Evolutionary conservation across 2,888 invertebrate genomes (phyloP).

Genomic region (Xestia xanthographa): DNA sequence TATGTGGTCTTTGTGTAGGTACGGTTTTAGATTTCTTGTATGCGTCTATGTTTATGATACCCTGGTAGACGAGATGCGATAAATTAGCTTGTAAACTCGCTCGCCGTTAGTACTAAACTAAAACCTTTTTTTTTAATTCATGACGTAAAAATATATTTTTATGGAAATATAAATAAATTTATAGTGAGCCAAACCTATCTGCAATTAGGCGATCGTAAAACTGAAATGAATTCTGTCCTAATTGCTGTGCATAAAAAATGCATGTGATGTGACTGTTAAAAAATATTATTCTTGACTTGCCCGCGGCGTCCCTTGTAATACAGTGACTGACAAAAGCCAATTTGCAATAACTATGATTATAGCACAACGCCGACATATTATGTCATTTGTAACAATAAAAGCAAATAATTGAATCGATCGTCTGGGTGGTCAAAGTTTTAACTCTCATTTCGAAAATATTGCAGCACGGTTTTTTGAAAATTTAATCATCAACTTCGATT

Average conservation of each 20-base stretch:
- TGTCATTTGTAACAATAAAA: conserved; percentile 26
- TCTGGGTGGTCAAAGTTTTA: background rate
- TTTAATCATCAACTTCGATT: background rate
- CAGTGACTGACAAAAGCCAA: conserved; percentile 20
- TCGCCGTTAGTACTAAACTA: conserved; percentile 24
- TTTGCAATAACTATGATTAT: conserved; percentile 20
- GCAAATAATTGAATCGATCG: conserved; percentile 8
- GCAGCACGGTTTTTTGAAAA: background rate
- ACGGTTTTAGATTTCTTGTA: conserved; percentile 28
- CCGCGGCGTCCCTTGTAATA: conserved; percentile 13
- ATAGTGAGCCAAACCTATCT: conserved; percentile 12
- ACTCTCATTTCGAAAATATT: conserved; percentile 3
- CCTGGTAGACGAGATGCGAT: conserved; percentile 13
- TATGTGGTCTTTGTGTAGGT: conserved; percentile 27
- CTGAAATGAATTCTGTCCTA: conserved; percentile 37
- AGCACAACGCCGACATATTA: background rate
- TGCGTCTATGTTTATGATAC: conserved; percentile 23
- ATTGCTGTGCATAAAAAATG: conserved; percentile 46
- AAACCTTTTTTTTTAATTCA: background rate
- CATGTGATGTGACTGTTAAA: conserved; percentile 20
- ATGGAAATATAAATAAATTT: conserved; percentile 10
- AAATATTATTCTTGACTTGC: background rate
- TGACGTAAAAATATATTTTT: conserved; percentile 9
- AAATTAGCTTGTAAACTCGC: conserved; percentile 7
- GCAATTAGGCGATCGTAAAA: conserved; percentile 49